Evolutionary conservation across 53 echinoderm and acorn worm species (phyloP).

Genomic region (Luidia sarsii): DNA sequence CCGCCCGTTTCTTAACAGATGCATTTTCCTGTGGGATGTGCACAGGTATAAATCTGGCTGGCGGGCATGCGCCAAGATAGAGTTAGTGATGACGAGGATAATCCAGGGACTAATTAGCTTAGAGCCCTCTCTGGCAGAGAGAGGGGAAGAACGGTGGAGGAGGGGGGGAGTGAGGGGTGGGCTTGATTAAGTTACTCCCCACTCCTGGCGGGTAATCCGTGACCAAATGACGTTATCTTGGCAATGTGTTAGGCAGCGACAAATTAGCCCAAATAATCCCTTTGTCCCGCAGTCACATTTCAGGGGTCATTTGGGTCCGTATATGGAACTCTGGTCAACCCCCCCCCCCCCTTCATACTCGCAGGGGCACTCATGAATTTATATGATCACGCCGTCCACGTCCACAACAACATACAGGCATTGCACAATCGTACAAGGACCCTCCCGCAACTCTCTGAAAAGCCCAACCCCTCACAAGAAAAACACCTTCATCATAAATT

Average conservation of each 20-base stretch:
- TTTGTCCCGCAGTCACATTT: conserved; percentile 31
- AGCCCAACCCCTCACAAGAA: no score
- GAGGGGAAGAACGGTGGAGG: no score
- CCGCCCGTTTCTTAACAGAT: conserved; percentile 26
- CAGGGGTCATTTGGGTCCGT: conserved; percentile 26
- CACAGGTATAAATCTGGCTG: conserved; percentile 48
- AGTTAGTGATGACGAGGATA: conserved; percentile 55
- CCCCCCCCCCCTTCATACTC: no score
- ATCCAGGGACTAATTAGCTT: conserved; percentile 52
- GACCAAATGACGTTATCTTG: conserved; percentile 55
- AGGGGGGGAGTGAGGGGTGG: no score
- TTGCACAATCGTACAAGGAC: not conserved
- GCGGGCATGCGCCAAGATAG: not conserved
- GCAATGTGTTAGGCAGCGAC: conserved; percentile 37
- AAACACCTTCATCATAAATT: no score
- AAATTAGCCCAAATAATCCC: conserved; percentile 55
- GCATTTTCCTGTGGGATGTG: conserved; percentile 30
- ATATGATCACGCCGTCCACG: no score
- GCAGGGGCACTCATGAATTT: no score
- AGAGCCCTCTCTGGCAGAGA: conserved; percentile 21
- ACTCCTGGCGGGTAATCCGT: conserved; percentile 44
- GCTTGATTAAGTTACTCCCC: conserved; percentile 35
- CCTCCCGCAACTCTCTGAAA: no score
- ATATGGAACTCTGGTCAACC: no score
- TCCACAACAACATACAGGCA: no score